Evolutionary conservation across 2,888 invertebrate species (phyloP).

Genomic region (Cecidostiba fungosa): DNA sequence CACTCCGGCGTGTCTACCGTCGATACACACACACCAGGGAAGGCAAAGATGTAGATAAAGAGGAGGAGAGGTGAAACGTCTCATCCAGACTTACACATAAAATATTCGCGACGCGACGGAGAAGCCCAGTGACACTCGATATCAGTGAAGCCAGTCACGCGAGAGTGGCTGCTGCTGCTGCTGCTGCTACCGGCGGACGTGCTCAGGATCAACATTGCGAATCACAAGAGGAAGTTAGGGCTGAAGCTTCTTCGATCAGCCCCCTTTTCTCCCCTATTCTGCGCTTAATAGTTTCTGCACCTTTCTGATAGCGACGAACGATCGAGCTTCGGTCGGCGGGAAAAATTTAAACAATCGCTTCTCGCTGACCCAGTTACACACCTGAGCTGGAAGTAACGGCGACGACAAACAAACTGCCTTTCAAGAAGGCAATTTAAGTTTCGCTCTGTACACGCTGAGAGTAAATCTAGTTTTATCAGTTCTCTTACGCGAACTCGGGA

Average conservation of each 20-base stretch:
- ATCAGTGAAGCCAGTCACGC: constrained; percentile 66
- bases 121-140: constrained; percentile 63
- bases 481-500: not conserved
- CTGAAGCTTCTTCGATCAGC: constrained; percentile 51
- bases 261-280: constrained; percentile 15
- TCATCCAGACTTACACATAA: constrained; percentile 63
- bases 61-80: constrained; percentile 39
- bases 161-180: constrained; percentile 28
- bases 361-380: constrained; percentile 17
- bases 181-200: constrained; percentile 47
- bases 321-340: not conserved
- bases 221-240: constrained; percentile 56
- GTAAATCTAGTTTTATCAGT: constrained; percentile 22
- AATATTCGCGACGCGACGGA: constrained; percentile 64
- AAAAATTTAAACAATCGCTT: constrained; percentile 20
- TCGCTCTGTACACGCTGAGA: not conserved
- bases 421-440: constrained; percentile 28
- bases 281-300: constrained; percentile 58
- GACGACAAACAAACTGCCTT: constrained; percentile 30
- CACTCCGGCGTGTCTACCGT: not conserved
- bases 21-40: constrained; percentile 1
- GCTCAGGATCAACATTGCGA: constrained; percentile 60
- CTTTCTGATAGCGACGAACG: not conserved
- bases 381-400: constrained; percentile 6
- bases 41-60: constrained; percentile 14